Evolutionary conservation across 2,888 invertebrate species (phyloP), one percentile per base, ranked within the genome.

Genomic region (Lottia gigantea): DNA sequence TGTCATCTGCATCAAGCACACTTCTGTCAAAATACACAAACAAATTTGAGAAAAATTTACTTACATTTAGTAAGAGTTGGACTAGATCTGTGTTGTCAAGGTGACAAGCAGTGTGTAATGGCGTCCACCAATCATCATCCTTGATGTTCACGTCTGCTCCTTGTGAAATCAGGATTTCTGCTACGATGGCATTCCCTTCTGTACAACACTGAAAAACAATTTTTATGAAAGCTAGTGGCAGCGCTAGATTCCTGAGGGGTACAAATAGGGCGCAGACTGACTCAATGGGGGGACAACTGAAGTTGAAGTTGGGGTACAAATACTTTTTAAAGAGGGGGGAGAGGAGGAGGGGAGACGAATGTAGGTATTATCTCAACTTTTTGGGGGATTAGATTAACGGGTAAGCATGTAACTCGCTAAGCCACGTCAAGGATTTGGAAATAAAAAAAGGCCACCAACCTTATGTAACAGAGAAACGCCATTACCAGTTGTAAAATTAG

Each of bases 121-220:
- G 83, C 16, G 83, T 81, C 83, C 83, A 85, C 80, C 82, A 78
- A 72, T 85, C 83, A 71, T 78, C 79, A 72, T 85, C 85, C 61
- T 64, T 65, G 0, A 67, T 72, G 68, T 84, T 83, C 15, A 83
- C 76, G 49, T 81, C 73, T 14, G 82, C 85, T 40, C 81, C 82
- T 25, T 77, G 73, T 2, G 73, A 45, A 26, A 85, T 46, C 66
- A 85, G 70, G 46, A 83, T 66, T 66, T 83, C 81, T 31, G 83
- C 83, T 55, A 76, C 76, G 1, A 74, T 71, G 8, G 76, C 73
- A 74, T 82, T 83, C 63, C 83, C 85, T 46, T 82, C 82, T 40
- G 73, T 67, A 23, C 80, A 80, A 76, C 83, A 81, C 85, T 85
- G 64, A 19, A 73, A 68, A 31, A 67, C 12, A 46, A 47, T n/a